A percentile compares a stretch with the other conserved stretches of the same genome.
Evolutionary conservation across 1,140 invertebrate genomes (phyloP).

Genomic region (Ips typographus): DNA sequence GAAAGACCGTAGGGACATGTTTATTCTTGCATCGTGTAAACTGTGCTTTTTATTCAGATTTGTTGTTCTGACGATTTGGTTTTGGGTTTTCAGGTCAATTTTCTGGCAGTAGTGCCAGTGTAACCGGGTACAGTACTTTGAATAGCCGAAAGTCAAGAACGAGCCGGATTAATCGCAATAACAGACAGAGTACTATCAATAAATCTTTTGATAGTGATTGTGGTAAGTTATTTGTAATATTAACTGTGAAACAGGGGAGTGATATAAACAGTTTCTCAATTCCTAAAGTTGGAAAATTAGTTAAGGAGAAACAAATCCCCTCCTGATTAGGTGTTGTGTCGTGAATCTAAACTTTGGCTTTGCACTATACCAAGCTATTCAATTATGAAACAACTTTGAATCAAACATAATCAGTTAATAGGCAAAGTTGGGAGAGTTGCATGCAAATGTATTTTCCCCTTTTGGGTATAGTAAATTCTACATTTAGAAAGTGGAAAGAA

Average conservation of each 20-base stretch:
- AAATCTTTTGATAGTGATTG: slow-evolving; percentile 53
- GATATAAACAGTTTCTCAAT: too few species aligned
- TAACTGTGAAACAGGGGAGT: too few species aligned
- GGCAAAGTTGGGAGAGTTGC: not conserved
- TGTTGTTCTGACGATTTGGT: not conserved
- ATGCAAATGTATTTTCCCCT: not conserved
- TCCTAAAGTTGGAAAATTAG: not conserved
- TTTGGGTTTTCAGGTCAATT: slow-evolving; percentile 40
- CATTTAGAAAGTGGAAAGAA: too few species aligned
- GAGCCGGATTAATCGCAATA: slow-evolving; percentile 51
- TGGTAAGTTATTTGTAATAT: slow-evolving; percentile 35
- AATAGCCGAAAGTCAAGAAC: slow-evolving; percentile 57
- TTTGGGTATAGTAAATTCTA: too few species aligned
- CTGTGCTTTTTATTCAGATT: too few species aligned
- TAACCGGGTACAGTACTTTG: slow-evolving; percentile 60
- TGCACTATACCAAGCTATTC: not conserved
- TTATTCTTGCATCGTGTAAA: too few species aligned
- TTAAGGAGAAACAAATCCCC: not conserved
- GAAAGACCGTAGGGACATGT: too few species aligned
- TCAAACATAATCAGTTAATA: slow-evolving; percentile 3
- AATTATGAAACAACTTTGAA: slow-evolving; percentile 1
- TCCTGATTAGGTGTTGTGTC: slow-evolving; percentile 3
- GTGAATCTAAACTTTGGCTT: not conserved
- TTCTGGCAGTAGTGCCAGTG: slow-evolving; percentile 56
- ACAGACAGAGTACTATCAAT: slow-evolving; percentile 59